phyloP scores from a whole-genome alignment of 2,888 invertebrate species.

The Metopia argyrocephala region DNA sequence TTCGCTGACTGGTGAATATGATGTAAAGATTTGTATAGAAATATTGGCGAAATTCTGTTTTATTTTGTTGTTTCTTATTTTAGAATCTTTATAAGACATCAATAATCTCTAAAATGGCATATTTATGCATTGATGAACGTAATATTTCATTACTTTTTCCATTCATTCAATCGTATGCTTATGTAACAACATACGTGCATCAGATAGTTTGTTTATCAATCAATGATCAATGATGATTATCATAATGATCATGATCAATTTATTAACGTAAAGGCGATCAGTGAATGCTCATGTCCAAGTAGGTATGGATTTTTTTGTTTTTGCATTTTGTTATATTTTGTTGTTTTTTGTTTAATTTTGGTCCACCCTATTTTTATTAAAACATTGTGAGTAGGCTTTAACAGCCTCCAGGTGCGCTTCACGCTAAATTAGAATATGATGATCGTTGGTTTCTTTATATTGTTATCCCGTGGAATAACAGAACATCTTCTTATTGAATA shows the following conservation, averaged over 20 bases:
- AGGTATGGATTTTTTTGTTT: conserved; percentile 37
- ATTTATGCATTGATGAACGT: conserved; percentile 33
- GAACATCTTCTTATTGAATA: not conserved
- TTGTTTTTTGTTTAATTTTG: conserved; percentile 11
- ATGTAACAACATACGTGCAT: too few relatives aligned
- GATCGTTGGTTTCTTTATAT: conserved; percentile 34
- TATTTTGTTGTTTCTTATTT: not conserved
- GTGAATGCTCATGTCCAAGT: conserved; percentile 12
- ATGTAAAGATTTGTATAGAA: not conserved
- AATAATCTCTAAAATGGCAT: not conserved
- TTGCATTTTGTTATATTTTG: conserved; percentile 8
- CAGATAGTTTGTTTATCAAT: conserved; percentile 56
- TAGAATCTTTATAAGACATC: not conserved
- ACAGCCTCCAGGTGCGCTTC: conserved; percentile 78
- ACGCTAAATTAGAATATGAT: conserved; percentile 77
- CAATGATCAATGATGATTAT: not conserved
- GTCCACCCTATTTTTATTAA: conserved; percentile 34
- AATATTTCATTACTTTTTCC: conserved; percentile 52
- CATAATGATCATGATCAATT: conserved; percentile 28
- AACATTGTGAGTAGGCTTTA: conserved; percentile 69
- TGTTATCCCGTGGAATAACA: conserved; percentile 9
- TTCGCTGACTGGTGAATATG: not conserved
- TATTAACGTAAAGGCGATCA: conserved; percentile 43
- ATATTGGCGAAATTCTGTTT: not conserved
- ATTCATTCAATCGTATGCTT: conserved; percentile 34